These are phyloP conservation scores for Hexactinellida sp. DNA, from an alignment of 37 sponge, comb jelly and placozoan genomes.

Conservation along the genomic window DNA sequence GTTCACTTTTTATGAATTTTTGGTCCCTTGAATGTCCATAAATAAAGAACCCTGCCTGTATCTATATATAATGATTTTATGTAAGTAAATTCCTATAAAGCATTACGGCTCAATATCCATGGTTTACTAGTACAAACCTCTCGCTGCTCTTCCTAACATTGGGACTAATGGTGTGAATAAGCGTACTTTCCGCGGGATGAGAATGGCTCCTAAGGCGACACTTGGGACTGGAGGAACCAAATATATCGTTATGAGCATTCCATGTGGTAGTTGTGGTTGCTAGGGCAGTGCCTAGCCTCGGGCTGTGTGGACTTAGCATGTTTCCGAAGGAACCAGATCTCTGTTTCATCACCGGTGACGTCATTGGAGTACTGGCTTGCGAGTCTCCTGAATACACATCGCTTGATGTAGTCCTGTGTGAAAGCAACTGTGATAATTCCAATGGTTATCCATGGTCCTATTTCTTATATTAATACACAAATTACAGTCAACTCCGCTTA, in stretches of 20 bases:
- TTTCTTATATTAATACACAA: no score
- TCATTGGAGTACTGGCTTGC: constrained; percentile 3
- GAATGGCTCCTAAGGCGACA: neutral
- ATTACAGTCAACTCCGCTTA: neutral
- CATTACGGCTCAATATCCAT: no score
- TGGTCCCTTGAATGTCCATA: no score
- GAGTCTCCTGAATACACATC: constrained; percentile 1
- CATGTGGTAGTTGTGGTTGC: neutral
- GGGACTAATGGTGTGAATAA: neutral
- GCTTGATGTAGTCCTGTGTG: neutral
- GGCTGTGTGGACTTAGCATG: neutral
- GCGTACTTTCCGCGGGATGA: constrained; percentile 4
- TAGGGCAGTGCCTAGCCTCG: neutral
- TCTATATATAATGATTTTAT: no score
- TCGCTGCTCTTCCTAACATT: constrained; percentile 1
- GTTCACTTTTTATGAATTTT: no score
- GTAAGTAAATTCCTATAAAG: no score
- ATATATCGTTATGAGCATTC: neutral
- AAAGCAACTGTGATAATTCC: no score
- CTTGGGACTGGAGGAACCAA: neutral
- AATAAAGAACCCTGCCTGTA: no score
- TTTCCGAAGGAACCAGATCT: neutral
- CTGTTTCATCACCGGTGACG: constrained; percentile 13
- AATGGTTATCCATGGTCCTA: neutral
- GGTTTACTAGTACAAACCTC: neutral